Evolutionary conservation across 2,888 invertebrate genomes (phyloP).

Genomic region (Megamerina dolium): DNA sequence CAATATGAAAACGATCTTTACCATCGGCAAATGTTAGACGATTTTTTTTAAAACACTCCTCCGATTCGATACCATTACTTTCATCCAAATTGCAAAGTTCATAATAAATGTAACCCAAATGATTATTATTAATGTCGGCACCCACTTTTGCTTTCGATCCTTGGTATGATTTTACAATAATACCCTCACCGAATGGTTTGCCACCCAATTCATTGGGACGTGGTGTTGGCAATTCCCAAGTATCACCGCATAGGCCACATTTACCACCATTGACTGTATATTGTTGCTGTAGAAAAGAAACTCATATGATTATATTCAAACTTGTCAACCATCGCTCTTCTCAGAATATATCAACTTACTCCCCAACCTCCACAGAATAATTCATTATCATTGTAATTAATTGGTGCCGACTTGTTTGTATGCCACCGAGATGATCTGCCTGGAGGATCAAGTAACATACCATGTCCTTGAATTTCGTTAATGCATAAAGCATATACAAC

Average conservation of each 20-base stretch:
- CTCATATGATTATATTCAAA: too few relatives aligned
- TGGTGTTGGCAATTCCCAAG: conserved; percentile 47
- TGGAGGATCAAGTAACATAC: conserved; percentile 53
- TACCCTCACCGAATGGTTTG: conserved; percentile 50
- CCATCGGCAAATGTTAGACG: conserved; percentile 41
- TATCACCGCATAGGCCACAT: conserved; percentile 56
- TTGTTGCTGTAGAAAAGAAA: conserved; percentile 37
- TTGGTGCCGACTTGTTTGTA: conserved; percentile 47
- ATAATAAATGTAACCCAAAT: conserved; percentile 51
- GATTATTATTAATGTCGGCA: conserved; percentile 50
- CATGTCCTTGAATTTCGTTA: conserved; percentile 46
- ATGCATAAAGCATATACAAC: too few relatives aligned
- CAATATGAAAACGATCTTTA: conserved; percentile 27
- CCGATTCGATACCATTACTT: conserved; percentile 47
- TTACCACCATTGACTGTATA: conserved; percentile 47
- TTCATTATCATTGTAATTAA: conserved; percentile 53
- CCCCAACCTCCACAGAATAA: conserved; percentile 54
- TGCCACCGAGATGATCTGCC: conserved; percentile 55
- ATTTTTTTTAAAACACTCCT: conserved; percentile 51
- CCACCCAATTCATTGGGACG: conserved; percentile 55
- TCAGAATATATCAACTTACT: too few relatives aligned
- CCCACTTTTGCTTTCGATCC: conserved; percentile 32
- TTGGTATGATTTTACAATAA: conserved; percentile 48
- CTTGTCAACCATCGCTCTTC: too few relatives aligned
- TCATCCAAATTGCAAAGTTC: conserved; percentile 51